Percentiles rank a stretch among this genome's conserved stretches.
These are phyloP conservation scores for Homarus gammarus DNA, from an alignment of 2,888 invertebrate genomes.

Conservation along the genomic window DNA sequence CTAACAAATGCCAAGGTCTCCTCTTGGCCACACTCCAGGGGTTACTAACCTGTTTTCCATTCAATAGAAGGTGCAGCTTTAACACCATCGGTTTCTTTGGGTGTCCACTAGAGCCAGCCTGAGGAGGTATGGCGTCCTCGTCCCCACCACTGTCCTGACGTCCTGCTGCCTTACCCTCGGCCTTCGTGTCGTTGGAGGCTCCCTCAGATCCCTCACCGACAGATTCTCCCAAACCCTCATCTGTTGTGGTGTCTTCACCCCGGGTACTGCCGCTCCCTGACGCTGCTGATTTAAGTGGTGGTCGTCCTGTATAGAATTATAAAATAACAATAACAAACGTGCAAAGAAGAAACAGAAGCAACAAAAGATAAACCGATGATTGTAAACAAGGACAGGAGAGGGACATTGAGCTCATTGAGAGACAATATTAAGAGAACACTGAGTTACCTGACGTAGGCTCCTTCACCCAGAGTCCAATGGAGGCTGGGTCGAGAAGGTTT, in stretches of 20 bases:
- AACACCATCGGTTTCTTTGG: conserved; percentile 82
- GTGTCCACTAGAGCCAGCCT: conserved; percentile 79
- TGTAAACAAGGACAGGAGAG: not conserved
- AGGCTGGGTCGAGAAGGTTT: conserved; percentile 58
- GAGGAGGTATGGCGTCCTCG: conserved; percentile 13
- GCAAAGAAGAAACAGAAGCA: no score
- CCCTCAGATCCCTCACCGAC: conserved; percentile 24
- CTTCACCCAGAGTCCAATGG: conserved; percentile 70
- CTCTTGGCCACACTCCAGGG: no score
- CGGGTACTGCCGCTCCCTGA: not conserved
- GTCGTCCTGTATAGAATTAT: not conserved
- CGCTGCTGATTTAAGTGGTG: not conserved
- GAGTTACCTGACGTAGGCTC: conserved; percentile 56
- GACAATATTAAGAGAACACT: not conserved
- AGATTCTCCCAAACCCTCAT: conserved; percentile 63
- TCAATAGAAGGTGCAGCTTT: conserved; percentile 85
- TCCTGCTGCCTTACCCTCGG: not conserved
- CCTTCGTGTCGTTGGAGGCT: not conserved
- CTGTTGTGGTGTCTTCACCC: conserved; percentile 30
- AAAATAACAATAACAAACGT: not conserved
- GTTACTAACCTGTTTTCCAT: conserved; percentile 82
- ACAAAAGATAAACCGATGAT: no score
- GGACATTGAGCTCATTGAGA: not conserved
- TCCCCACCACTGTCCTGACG: not conserved
- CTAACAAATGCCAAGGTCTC: no score